Conservation (phyloP, 2,113 vertebrate genomes). For the Suricata suricatta region DNA sequence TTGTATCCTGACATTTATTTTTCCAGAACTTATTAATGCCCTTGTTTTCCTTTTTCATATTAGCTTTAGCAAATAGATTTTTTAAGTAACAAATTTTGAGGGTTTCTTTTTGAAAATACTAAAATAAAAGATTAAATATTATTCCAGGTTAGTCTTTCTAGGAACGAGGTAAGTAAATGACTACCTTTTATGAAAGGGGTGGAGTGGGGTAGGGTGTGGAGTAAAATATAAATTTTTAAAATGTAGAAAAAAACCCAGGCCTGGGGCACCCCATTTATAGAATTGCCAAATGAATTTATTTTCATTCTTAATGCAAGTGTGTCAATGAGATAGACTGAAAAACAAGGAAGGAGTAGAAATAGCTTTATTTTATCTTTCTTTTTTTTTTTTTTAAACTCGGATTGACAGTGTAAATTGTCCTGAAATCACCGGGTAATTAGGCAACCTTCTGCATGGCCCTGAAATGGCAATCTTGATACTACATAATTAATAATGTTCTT, state of each 20-base stretch:
- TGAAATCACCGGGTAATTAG: constrained; percentile 68
- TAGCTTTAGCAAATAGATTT: background rate
- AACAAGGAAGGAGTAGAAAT: background rate
- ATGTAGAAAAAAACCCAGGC: background rate
- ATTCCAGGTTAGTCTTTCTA: background rate
- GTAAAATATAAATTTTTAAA: background rate
- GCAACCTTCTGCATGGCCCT: constrained; percentile 33
- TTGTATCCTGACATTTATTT: background rate
- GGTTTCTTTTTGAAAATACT: background rate
- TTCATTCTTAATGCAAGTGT: background rate
- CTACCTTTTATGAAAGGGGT: background rate
- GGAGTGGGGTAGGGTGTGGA: rapidly evolving
- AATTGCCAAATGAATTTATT: background rate
- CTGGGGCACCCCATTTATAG: background rate
- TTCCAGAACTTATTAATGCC: background rate
- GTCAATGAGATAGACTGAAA: background rate
- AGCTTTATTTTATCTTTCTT: background rate
- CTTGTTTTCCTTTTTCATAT: background rate
- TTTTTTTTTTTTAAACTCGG: background rate
- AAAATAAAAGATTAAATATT: background rate
- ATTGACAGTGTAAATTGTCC: constrained; percentile 62
- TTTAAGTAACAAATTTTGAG: background rate
- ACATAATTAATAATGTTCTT: constrained; percentile 78
- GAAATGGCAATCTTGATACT: constrained; percentile 31
- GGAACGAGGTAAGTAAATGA: background rate